Conservation (phyloP, 2,888 invertebrate species). For the Rhyacophila evoluta region DNA sequence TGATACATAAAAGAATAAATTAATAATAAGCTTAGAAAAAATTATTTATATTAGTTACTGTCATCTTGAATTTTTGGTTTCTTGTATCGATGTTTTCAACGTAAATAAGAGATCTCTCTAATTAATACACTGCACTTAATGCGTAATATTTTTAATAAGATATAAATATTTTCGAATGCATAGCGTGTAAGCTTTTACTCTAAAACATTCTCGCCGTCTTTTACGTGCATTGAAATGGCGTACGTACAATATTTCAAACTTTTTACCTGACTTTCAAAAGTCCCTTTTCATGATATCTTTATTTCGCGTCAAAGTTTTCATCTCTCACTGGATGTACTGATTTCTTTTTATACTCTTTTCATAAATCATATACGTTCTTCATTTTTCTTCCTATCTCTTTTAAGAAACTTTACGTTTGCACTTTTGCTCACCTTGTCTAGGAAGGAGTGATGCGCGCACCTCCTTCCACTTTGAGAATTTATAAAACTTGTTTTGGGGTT, state of each 20-base stretch:
- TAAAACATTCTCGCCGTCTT: neutral
- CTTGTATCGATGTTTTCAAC: no score
- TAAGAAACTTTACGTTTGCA: constrained; percentile 16
- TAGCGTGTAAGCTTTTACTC: neutral
- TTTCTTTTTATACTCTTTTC: constrained; percentile 13
- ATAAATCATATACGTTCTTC: constrained; percentile 4
- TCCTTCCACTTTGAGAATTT: neutral
- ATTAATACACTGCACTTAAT: no score
- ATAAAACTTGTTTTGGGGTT: neutral
- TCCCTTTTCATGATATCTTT: constrained; percentile 21
- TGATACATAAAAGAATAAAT: no score
- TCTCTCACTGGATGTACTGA: neutral
- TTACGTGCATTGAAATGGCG: neutral
- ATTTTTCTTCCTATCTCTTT: neutral
- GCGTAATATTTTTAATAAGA: no score
- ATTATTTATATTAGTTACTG: no score
- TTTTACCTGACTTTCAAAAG: constrained; percentile 2
- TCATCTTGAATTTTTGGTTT: no score
- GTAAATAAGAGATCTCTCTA: no score
- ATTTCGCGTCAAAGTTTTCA: constrained; percentile 18
- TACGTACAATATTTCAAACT: neutral
- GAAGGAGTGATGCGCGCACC: neutral
- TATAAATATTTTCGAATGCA: neutral
- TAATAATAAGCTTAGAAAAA: no score
- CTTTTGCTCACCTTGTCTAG: constrained; percentile 4